Conservation (phyloP, 1,140 invertebrate genomes). For the Dendroctonus valens region DNA sequence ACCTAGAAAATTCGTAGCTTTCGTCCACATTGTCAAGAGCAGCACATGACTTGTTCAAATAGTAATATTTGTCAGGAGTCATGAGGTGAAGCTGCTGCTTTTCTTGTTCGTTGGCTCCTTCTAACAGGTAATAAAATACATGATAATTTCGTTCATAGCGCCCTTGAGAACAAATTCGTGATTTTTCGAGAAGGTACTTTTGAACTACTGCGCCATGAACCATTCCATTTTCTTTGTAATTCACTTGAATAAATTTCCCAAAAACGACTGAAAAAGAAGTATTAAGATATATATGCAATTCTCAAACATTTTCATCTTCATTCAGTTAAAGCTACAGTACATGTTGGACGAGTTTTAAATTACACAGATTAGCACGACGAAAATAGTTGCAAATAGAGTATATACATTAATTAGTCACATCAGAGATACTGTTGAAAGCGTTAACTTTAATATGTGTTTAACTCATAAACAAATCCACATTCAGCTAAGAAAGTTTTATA, state of each 20-base stretch:
- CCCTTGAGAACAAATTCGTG: slow-evolving; percentile 80
- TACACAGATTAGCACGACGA: no score
- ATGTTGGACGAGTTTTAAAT: no score
- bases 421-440: no score
- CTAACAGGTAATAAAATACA: slow-evolving; percentile 95
- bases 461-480: no score
- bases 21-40: slow-evolving; percentile 84
- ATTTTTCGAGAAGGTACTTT: slow-evolving; percentile 96
- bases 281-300: no score
- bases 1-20: slow-evolving; percentile 83
- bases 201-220: slow-evolving; percentile 96
- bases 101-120: slow-evolving; percentile 80
- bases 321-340: no score
- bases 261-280: slow-evolving; percentile 61
- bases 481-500: no score
- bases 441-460: no score
- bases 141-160: slow-evolving; percentile 95
- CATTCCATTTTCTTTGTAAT: slow-evolving; percentile 98
- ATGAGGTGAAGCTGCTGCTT: slow-evolving; percentile 75
- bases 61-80: slow-evolving; percentile 82
- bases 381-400: no score
- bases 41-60: slow-evolving; percentile 85
- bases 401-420: no score
- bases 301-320: no score
- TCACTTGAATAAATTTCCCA: slow-evolving; percentile 95